These are phyloP conservation scores for Acestrorhynchus altus DNA, from an alignment of 2,797 vertebrate species.

Conservation along the genomic window DNA sequence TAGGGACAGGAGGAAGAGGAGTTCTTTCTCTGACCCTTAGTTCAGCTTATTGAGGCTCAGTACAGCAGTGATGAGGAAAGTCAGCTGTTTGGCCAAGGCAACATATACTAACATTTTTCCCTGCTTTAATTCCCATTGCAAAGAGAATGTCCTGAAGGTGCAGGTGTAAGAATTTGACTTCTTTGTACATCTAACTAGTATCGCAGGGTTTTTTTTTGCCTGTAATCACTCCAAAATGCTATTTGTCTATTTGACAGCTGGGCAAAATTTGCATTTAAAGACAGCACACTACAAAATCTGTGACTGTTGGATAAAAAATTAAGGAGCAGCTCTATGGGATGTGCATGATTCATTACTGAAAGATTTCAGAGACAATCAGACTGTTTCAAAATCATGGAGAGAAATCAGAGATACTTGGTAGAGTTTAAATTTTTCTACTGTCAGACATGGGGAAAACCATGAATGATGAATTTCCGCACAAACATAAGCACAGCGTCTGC, in stretches of 20 bases:
- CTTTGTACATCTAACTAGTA: not conserved
- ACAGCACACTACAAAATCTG: too few species aligned
- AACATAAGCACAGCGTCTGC: too few species aligned
- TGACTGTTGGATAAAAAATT: too few species aligned
- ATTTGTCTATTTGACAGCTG: not conserved
- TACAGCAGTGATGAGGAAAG: not conserved
- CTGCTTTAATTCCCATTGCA: not conserved
- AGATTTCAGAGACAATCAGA: too few species aligned
- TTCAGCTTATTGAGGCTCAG: conserved; percentile 3
- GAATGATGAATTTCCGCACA: too few species aligned
- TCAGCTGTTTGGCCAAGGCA: not conserved
- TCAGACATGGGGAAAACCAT: too few species aligned
- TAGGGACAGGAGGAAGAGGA: conserved; percentile 21
- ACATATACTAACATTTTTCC: not conserved
- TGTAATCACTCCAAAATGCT: not conserved
- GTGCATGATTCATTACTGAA: too few species aligned
- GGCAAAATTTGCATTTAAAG: too few species aligned
- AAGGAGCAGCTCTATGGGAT: too few species aligned
- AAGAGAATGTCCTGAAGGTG: not conserved
- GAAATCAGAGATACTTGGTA: too few species aligned
- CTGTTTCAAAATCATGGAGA: too few species aligned
- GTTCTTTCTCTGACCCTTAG: conserved; percentile 7
- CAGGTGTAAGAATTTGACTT: not conserved
- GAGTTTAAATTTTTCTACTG: too few species aligned
- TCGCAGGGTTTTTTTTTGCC: not conserved